Evolutionary conservation across 2,888 invertebrate genomes (phyloP).

Genomic region (Trichopria drosophilae): DNA sequence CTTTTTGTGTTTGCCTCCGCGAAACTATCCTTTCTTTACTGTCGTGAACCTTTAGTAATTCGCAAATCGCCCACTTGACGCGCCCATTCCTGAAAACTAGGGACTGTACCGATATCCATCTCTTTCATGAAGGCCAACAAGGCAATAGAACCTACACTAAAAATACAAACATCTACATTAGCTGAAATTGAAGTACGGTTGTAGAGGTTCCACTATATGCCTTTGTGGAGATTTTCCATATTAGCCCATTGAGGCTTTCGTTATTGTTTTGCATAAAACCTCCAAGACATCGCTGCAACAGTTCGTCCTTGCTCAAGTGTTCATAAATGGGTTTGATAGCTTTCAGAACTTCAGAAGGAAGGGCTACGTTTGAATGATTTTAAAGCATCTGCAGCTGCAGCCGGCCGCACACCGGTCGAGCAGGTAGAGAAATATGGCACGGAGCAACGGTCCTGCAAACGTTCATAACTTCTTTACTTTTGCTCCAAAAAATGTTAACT

Average conservation of each 20-base stretch:
- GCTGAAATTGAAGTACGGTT: slow-evolving; percentile 32
- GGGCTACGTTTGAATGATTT: slow-evolving; percentile 17
- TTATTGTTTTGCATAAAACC: slow-evolving; percentile 32
- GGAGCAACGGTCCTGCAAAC: too few relatives aligned
- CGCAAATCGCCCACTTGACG: slow-evolving; percentile 16
- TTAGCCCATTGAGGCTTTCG: slow-evolving; percentile 29
- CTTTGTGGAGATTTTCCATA: slow-evolving; percentile 33
- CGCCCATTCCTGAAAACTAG: slow-evolving; percentile 22
- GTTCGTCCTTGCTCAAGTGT: slow-evolving; percentile 42
- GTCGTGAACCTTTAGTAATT: slow-evolving; percentile 16
- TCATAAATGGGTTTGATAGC: slow-evolving; percentile 42
- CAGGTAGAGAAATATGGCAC: too few relatives aligned
- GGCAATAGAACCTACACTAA: slow-evolving; percentile 30
- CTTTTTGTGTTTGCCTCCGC: slow-evolving; percentile 33
- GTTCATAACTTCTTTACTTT: too few relatives aligned
- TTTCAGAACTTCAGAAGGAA: slow-evolving; percentile 30
- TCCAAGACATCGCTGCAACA: slow-evolving; percentile 41
- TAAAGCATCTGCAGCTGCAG: slow-evolving; percentile 18
- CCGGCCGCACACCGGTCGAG: too few relatives aligned
- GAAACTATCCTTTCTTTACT: slow-evolving; percentile 26
- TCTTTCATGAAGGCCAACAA: slow-evolving; percentile 25
- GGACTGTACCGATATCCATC: slow-evolving; percentile 18
- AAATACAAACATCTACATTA: slow-evolving; percentile 29
- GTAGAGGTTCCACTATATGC: slow-evolving; percentile 17
- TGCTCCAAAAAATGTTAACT: too few relatives aligned